Conservation (phyloP, 1,140 invertebrate species). For the silkworm (Bombyx mori) region ASM3026992v2 NC_085127.1:8109501-8110000, state of each 20-base stretch:
- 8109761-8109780: constrained; percentile 24
- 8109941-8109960: constrained; percentile 10
- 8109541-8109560: constrained; percentile 29
- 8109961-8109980: constrained; percentile 7
- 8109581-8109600: constrained; percentile 41
- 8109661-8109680: constrained; percentile 40
- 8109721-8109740: constrained; percentile 42
- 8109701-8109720: constrained; percentile 33
- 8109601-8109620: constrained; percentile 27
- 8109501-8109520: constrained; percentile 25
- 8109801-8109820: constrained; percentile 19
- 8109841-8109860: constrained; percentile 13
- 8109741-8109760: constrained; percentile 29
- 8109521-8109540: constrained; percentile 24
- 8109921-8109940: constrained; percentile 13
- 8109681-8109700: constrained; percentile 48
- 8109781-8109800: constrained; percentile 23
- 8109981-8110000: background rate
- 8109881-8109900: constrained; percentile 6
- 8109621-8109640: constrained; percentile 33
- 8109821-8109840: constrained; percentile 13
- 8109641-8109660: constrained; percentile 33
- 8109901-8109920: constrained; percentile 10
- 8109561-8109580: constrained; percentile 33
- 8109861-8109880: constrained; percentile 8